These are phyloP conservation scores for Platalea minor DNA, from an alignment of 2,797 vertebrate genomes.

Conservation along the genomic window DNA sequence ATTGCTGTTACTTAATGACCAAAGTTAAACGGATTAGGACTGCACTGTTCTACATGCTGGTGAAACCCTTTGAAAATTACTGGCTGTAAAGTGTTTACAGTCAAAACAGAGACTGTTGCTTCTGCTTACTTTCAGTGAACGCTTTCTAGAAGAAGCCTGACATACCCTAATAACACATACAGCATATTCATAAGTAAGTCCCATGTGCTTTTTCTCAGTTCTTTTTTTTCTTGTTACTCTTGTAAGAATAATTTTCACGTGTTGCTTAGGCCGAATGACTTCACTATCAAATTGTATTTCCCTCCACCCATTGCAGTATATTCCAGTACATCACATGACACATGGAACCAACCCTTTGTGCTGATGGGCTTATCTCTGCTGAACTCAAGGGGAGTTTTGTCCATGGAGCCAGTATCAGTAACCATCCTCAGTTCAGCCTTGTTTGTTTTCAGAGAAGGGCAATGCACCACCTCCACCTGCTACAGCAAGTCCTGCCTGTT, in stretches of 20 bases:
- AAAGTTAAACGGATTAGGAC: not conserved
- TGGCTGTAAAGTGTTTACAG: not conserved
- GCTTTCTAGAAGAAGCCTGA: not conserved
- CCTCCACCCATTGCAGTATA: not conserved
- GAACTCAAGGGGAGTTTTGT: not conserved
- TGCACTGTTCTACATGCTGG: not conserved
- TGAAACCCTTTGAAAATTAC: not conserved
- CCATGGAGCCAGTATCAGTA: not conserved
- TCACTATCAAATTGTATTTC: not conserved
- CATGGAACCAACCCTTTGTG: not conserved
- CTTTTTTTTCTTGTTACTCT: accelerated
- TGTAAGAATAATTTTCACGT: not conserved
- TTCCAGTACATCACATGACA: not conserved
- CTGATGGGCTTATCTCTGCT: not conserved
- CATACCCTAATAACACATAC: not conserved
- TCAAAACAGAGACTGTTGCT: not conserved
- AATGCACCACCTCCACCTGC: not conserved
- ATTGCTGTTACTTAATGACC: not conserved
- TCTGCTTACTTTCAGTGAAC: not conserved
- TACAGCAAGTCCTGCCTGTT: not conserved
- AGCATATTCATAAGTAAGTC: not conserved
- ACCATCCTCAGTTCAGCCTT: not conserved
- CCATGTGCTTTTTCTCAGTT: not conserved
- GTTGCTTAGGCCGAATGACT: not conserved
- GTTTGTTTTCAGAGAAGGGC: not conserved